Evolutionary conservation across 2,113 vertebrate species (phyloP).

Genomic region (Leucopsar rothschildi): DNA sequence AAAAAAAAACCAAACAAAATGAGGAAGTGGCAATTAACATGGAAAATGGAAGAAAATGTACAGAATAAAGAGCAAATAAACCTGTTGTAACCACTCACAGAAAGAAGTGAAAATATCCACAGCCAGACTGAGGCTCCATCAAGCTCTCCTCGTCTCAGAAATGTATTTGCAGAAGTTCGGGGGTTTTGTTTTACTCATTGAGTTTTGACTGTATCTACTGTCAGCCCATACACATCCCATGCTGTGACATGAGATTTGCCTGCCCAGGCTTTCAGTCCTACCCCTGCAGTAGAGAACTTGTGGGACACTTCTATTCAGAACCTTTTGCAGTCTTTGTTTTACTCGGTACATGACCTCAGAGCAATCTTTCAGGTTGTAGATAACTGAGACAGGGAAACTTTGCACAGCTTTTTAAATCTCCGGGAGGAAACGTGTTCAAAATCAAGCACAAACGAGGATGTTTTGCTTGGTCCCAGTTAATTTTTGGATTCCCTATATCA

Average conservation of each 20-base stretch:
- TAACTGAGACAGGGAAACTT: background rate
- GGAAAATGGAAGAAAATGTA: background rate
- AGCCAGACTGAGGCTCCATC: background rate
- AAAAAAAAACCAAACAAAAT: background rate
- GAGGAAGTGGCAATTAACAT: background rate
- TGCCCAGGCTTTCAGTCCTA: background rate
- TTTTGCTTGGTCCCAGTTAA: background rate
- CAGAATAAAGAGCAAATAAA: background rate
- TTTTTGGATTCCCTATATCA: background rate
- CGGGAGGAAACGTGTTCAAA: background rate
- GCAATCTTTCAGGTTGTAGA: background rate
- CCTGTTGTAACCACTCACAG: background rate
- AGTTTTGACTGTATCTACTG: background rate
- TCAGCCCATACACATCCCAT: accelerated
- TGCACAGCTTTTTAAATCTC: background rate
- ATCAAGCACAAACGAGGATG: background rate
- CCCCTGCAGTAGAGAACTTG: background rate
- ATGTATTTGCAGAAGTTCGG: background rate
- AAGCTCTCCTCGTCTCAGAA: background rate
- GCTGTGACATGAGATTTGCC: background rate
- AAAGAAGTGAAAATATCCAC: background rate
- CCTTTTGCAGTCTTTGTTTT: background rate
- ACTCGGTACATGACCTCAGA: background rate
- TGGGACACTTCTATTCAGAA: background rate
- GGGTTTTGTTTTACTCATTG: accelerated